Evolutionary conservation across 1,140 invertebrate genomes (phyloP), one percentile per base, ranked within the genome.

Genomic region (Anadara kagoshimensis): DNA sequence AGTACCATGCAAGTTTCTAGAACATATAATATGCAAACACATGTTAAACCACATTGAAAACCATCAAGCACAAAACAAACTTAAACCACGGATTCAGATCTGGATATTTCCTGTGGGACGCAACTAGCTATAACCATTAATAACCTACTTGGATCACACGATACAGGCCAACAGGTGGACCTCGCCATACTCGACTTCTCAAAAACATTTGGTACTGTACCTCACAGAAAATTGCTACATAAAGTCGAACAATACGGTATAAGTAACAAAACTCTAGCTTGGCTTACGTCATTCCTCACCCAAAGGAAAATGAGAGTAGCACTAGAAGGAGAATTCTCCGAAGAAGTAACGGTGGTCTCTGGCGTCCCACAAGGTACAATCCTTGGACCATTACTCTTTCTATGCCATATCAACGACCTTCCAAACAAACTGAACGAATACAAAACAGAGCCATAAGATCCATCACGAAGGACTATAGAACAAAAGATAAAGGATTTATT

Each of bases 121-220:
- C 73, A 78, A 24, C 61, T 73, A 7, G 7, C 70, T 18, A 43
- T 49, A 1, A 78, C 66, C 1, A 53, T 69, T 8, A 26, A 81
- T 24, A 75, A 79, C 57, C 49, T 79, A 14, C 59, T 63, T 0
- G 20, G 43, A 0, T 56, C 49, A 16, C 22, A 54, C 10, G 68
- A 79, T 26, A 43, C 43, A 24, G 29, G 43, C 0, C 54, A 54
- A 22, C 80, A 81, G 56, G 51, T 59, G 0, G 80, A 77, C 45
- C 58, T 78, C n/a, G 69, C 54, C 1, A 79, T 81, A 20, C 57
- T 79, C 5, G 73, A 79, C 43, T 75, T 79, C 24, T 72, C 70
- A 18, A 78, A 81, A 64, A 75, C 75, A 1, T 79, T 76, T 63
- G 72, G 69, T 54, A 74, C 65, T 22, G 78, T 79, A 5, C 69